Evolutionary conservation across 2,888 invertebrate genomes (phyloP).

Genomic region (Eupithecia dodoneata): DNA sequence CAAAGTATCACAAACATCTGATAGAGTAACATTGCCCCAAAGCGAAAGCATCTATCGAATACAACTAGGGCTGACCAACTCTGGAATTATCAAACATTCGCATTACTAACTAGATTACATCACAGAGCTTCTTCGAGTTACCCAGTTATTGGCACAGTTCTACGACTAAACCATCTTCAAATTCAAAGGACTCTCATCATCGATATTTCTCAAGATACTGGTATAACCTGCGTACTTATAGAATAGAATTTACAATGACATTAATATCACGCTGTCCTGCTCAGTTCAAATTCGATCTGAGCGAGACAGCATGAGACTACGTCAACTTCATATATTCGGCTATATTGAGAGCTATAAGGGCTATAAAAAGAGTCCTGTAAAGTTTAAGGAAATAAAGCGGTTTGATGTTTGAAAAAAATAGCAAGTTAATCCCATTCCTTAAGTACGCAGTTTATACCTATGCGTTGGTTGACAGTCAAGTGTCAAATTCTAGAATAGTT

Average conservation of each 20-base stretch:
- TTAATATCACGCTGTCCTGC: not conserved
- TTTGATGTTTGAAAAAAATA: not conserved
- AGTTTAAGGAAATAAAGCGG: no score
- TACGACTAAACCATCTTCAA: slow-evolving; percentile 25
- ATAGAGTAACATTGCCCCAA: slow-evolving; percentile 79
- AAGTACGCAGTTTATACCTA: not conserved
- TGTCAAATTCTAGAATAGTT: slow-evolving; percentile 9
- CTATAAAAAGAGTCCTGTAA: no score
- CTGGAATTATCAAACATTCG: slow-evolving; percentile 42
- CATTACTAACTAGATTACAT: slow-evolving; percentile 52
- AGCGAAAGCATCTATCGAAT: slow-evolving; percentile 77
- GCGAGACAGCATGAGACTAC: not conserved
- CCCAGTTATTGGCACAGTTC: slow-evolving; percentile 52
- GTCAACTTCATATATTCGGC: no score
- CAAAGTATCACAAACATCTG: slow-evolving; percentile 82
- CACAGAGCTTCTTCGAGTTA: slow-evolving; percentile 48
- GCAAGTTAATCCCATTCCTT: not conserved
- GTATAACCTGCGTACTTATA: not conserved
- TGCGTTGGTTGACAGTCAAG: not conserved
- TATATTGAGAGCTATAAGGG: no score
- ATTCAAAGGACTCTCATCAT: not conserved
- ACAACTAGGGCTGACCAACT: slow-evolving; percentile 51
- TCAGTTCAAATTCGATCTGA: not conserved
- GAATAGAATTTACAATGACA: not conserved
- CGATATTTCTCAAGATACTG: not conserved